Conservation (phyloP, 2,888 invertebrate species). For the Cheilosia impressa region DNA sequence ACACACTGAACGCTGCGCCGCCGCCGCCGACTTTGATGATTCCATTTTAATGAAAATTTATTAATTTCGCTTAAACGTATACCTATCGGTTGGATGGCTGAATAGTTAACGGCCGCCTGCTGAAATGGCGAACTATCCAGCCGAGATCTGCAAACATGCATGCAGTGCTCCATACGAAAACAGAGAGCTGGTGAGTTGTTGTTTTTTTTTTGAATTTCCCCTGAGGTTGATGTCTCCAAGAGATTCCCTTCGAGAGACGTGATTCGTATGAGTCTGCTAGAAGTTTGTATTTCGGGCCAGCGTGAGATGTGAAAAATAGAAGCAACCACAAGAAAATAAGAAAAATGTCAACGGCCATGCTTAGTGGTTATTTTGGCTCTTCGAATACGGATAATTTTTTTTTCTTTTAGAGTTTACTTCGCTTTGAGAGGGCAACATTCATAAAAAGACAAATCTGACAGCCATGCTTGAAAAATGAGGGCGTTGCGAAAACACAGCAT, state of each 20-base stretch:
- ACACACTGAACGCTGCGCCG: constrained; percentile 17
- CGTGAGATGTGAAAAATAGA: constrained; percentile 29
- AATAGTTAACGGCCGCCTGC: constrained; percentile 65
- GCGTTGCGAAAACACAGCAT: constrained; percentile 45
- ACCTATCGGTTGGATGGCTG: constrained; percentile 65
- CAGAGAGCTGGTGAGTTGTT: too few relatives aligned
- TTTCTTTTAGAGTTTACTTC: neutral
- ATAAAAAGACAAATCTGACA: constrained; percentile 25
- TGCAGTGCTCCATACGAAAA: constrained; percentile 6
- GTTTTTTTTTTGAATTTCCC: neutral
- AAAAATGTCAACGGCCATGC: constrained; percentile 31
- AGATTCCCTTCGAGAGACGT: constrained; percentile 16
- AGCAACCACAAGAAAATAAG: constrained; percentile 1
- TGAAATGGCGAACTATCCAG: constrained; percentile 69
- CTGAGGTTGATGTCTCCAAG: constrained; percentile 37
- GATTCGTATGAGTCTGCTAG: constrained; percentile 17
- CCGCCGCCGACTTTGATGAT: constrained; percentile 77
- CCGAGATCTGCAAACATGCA: constrained; percentile 59
- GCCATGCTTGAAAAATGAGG: constrained; percentile 58
- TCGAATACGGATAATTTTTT: neutral
- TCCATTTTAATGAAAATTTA: constrained; percentile 78
- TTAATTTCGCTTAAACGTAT: constrained; percentile 76
- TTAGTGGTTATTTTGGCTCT: neutral
- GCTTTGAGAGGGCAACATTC: neutral
- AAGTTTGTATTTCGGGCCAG: constrained; percentile 1